Conservation (phyloP, 2,113 vertebrate species). For the Strix aluco region DNA sequence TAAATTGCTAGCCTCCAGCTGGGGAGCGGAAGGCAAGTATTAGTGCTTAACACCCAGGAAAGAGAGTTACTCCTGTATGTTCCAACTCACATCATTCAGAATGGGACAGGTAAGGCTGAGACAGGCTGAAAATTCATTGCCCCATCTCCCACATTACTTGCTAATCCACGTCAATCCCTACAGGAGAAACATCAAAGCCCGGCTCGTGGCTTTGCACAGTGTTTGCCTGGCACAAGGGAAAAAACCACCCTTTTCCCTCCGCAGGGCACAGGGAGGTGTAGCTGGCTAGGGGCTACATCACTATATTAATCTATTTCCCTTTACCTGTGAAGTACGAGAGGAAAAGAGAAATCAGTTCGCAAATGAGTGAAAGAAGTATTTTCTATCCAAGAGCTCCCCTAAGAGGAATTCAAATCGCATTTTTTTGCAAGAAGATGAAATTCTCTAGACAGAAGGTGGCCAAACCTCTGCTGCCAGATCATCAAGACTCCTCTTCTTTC, state of each 20-base stretch:
- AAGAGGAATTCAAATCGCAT: not conserved
- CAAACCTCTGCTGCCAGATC: not conserved
- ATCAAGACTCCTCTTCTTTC: not conserved
- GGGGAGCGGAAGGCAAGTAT: not conserved
- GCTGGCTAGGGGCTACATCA: not conserved
- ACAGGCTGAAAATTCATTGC: not conserved
- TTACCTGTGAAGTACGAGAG: not conserved
- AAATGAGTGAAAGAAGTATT: not conserved
- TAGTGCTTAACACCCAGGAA: slow-evolving; percentile 3
- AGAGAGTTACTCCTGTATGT: not conserved
- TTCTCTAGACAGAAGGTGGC: not conserved
- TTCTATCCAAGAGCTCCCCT: not conserved
- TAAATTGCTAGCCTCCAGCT: not conserved
- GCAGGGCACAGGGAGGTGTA: not conserved
- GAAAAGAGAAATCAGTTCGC: not conserved
- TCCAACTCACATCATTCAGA: not conserved
- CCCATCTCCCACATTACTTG: not conserved
- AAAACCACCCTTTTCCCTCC: not conserved
- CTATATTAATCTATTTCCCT: not conserved
- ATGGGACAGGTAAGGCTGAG: not conserved
- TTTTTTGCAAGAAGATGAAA: not conserved
- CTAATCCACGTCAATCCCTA: not conserved
- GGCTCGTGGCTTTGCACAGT: not conserved
- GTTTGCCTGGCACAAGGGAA: not conserved
- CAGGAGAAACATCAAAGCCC: not conserved